Evolutionary conservation across 1,140 invertebrate species (phyloP), one percentile per base, ranked within the genome.

Genomic region (Hyphantria cunea): DNA sequence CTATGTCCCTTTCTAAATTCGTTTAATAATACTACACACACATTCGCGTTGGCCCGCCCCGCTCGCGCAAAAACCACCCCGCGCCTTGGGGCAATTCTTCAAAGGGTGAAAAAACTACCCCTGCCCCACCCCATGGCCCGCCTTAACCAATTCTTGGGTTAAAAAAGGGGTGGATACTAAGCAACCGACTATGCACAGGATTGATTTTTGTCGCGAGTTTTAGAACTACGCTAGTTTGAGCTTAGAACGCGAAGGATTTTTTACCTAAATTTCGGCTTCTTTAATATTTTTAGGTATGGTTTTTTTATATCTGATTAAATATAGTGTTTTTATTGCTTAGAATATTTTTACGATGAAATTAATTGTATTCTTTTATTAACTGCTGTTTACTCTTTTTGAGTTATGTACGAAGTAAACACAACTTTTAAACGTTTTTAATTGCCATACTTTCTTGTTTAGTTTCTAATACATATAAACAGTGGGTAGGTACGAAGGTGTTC

Each of bases 141-240:
- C 85, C 84, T 87, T 89, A 80, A 84, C 82, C 78, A 74, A 86
- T 90, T 90, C 87, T 90, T 89, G 80, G 84, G 84, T 77, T 78
- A 86, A 89, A 90, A 90, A 89, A 83, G 85, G 87, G 87, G 87
- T 79, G 86, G 80, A 81, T 84, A 88, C 84, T 87, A 85, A 86
- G 83, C 81, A 85, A 83, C 84, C 71, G 82, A 86, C 84, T 75
- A 84, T 80, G 68, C 70, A 74, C 53, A 59, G 75, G 70, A 68
- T 78, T 66, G 70, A 70, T 74, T 72, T 77, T 65, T 65, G 33
- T 55, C 51, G 10, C 55, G 45, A 44, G 55, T 41, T 58, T 58
- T 44, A 48, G 54, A 56, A 47, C 54, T 31, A 10, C n/a, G 14
- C 54, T 58, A 58, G 55, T 58, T 49, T 39, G 55, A 49, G 34